These are phyloP conservation scores for Natrix natrix DNA, from an alignment of 2,797 vertebrate species.

Conservation along the genomic window DNA sequence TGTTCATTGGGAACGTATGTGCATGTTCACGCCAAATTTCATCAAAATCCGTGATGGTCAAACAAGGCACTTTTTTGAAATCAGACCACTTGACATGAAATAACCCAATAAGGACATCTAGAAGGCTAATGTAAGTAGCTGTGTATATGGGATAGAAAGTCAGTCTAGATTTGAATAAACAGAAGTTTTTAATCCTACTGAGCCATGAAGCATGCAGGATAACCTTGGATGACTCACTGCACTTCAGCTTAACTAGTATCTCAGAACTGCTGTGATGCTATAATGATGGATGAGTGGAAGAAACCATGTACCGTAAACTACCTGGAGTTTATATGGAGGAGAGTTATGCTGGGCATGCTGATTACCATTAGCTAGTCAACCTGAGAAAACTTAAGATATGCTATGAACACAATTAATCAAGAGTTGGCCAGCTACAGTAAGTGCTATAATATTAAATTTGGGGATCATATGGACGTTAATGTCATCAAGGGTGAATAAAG, in stretches of 20 bases:
- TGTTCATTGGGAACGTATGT: too few species aligned
- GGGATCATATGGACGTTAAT: background rate
- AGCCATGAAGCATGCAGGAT: background rate
- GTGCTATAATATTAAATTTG: background rate
- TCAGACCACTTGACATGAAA: too few species aligned
- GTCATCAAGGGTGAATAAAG: background rate
- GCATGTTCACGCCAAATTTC: too few species aligned
- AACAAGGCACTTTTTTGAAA: too few species aligned
- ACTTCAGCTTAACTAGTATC: background rate
- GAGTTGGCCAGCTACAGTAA: background rate
- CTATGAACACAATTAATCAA: background rate
- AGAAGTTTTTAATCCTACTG: background rate
- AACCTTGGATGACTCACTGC: background rate
- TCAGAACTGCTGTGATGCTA: background rate
- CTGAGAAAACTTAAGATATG: background rate
- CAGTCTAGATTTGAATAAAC: background rate
- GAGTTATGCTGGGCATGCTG: background rate
- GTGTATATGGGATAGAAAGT: background rate
- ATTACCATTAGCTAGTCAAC: background rate
- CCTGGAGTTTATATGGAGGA: background rate
- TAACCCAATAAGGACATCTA: background rate
- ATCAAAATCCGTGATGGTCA: too few species aligned
- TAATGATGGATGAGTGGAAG: background rate
- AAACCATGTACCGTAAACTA: background rate
- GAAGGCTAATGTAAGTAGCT: background rate